A percentile compares a stretch with the other conserved stretches of the same genome.
Conservation (phyloP, 2,888 invertebrate species). For the Neuroscelio doddi region DNA sequence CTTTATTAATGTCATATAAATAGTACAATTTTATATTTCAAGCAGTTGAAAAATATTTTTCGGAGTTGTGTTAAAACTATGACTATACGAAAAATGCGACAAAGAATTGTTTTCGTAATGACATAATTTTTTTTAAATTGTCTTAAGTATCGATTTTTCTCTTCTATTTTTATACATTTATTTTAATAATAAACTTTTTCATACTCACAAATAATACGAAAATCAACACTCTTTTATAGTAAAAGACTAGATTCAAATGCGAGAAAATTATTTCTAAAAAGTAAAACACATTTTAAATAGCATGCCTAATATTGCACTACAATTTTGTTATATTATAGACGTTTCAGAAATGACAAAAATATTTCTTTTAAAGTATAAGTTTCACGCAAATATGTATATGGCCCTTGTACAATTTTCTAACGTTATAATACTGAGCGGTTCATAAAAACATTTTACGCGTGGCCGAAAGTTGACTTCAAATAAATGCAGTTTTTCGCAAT, state of each 20-base stretch:
- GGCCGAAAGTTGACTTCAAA: neutral
- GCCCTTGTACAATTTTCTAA: neutral
- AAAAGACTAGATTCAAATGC: neutral
- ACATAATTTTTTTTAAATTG: neutral
- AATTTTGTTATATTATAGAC: too few relatives aligned
- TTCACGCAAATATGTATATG: neutral
- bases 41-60: neutral
- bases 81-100: neutral
- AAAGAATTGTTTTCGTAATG: neutral
- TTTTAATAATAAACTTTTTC: neutral
- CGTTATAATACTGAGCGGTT: constrained; percentile 7
- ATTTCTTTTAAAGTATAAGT: neutral
- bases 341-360: too few relatives aligned
- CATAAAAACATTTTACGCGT: neutral
- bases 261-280: neutral
- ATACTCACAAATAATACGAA: neutral
- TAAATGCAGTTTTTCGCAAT: too few relatives aligned
- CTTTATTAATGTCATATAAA: constrained; percentile 1
- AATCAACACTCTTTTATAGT: neutral
- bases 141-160: neutral
- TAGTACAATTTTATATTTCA: constrained; percentile 1
- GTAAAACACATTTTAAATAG: too few relatives aligned
- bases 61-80: neutral
- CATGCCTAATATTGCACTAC: too few relatives aligned
- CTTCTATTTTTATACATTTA: neutral